Evolutionary conservation across 2,888 invertebrate species (phyloP).

Genomic region (Heteromyza rotundicornis): DNA sequence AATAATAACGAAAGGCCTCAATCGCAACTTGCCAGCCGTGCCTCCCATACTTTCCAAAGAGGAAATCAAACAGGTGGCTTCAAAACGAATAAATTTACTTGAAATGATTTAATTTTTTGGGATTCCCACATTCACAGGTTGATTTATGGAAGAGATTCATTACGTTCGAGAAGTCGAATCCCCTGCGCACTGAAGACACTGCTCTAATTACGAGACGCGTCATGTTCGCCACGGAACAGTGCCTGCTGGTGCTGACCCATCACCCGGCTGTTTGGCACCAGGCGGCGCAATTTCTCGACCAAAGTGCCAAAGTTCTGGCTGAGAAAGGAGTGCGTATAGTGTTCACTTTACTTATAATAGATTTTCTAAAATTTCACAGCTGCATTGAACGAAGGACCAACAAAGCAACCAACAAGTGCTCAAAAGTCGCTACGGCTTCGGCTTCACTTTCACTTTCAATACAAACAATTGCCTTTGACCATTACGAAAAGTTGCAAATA

Average conservation of each 20-base stretch:
- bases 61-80: slow-evolving; percentile 85
- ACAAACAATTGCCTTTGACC: slow-evolving; percentile 8
- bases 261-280: slow-evolving; percentile 99
- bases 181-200: slow-evolving; percentile 94
- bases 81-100: background rate
- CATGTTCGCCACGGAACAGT: slow-evolving; percentile 99
- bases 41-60: slow-evolving; percentile 92
- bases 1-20: slow-evolving; percentile 91
- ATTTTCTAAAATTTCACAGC: slow-evolving; percentile 29
- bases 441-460: background rate
- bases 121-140: slow-evolving; percentile 66
- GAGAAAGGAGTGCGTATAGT: slow-evolving; percentile 85
- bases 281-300: slow-evolving; percentile 95
- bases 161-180: slow-evolving; percentile 96
- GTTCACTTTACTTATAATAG: slow-evolving; percentile 27
- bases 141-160: slow-evolving; percentile 99
- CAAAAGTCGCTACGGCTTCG: no score
- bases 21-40: slow-evolving; percentile 93
- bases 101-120: background rate
- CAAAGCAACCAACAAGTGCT: no score
- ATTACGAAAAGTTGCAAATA: slow-evolving; percentile 22
- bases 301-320: slow-evolving; percentile 89
- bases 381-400: no score
- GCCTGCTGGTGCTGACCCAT: slow-evolving; percentile 92
- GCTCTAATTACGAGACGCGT: slow-evolving; percentile 91